Evolutionary conservation across 2,888 invertebrate genomes (phyloP), one percentile per base, ranked within the genome.

Genomic region (Drosophila hawaiiensis): DNA sequence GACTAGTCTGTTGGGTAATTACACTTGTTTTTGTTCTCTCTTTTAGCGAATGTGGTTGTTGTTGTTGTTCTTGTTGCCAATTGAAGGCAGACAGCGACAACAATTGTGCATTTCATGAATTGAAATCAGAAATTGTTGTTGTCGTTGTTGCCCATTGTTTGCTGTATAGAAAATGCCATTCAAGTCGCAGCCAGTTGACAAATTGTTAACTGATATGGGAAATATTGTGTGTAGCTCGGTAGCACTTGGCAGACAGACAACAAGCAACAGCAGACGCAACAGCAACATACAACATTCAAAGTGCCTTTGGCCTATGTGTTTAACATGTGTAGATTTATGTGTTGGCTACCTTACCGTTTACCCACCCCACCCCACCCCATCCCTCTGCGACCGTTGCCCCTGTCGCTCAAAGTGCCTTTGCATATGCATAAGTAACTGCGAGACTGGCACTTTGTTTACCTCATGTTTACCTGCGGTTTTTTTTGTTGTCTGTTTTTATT

Each of bases 51-150:
- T 63, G 55, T 55, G 16, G 7, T 49, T 59, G 41, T 67, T 73
- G 54, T 55, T 78, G 60, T 56, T 78, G 53, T 39, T 62, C 50
- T 31, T 73, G 53, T 64, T 58, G 56, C 25, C 76, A 78, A 73
- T 76, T 73, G 83, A 70, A 55, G 39, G 71, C 78, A 58, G 73
- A 64, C 62, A 68, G 78, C 81, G 85, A 90, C 91, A 89, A 83
- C 91, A 89, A 90, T 88, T 89, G 90, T 88, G 82, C 74, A 83
- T 90, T 88, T 86, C 79, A 83, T 86, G 84, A 90, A 90, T 90
- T 88, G 83, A 60, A 84, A 78, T 74, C 76, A 68, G 72, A 64
- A 63, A 70, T 55, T 43, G 52, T 29, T 60, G 55, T 55, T 47
- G 63, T 54, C 43, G 67, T 73, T 68, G 68, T 63, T 80, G 73